A percentile compares a stretch with the other conserved stretches of the same genome.
Evolutionary conservation across 2,888 invertebrate species (phyloP).

Genomic region (Nowickia ferox): DNA sequence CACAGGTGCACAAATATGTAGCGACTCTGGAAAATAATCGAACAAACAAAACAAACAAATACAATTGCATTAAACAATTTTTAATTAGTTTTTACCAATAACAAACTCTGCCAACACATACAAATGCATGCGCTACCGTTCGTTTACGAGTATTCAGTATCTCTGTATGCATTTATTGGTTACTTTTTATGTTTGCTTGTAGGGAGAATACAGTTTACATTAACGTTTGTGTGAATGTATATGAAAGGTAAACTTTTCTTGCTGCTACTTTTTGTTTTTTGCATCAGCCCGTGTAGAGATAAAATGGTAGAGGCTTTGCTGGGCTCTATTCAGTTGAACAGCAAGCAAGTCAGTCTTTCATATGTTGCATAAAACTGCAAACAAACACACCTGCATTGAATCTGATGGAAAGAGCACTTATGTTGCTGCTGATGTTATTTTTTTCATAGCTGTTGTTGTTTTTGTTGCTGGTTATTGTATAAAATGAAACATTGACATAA

Average conservation of each 20-base stretch:
- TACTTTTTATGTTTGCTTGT: slow-evolving; percentile 8
- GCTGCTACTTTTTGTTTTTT: slow-evolving; percentile 6
- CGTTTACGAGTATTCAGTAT: not conserved
- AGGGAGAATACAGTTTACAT: not conserved
- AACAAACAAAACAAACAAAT: slow-evolving; percentile 44
- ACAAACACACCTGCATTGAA: slow-evolving; percentile 25
- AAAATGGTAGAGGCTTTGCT: slow-evolving; percentile 17
- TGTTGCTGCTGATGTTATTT: not conserved
- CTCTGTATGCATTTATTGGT: slow-evolving; percentile 12
- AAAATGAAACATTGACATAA: slow-evolving; percentile 70
- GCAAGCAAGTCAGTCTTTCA: slow-evolving; percentile 19
- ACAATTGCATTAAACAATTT: slow-evolving; percentile 69
- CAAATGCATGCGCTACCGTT: not conserved
- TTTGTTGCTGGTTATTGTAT: slow-evolving; percentile 35
- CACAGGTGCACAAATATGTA: too few species aligned
- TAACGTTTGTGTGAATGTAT: slow-evolving; percentile 7
- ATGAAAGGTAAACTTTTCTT: slow-evolving; percentile 5
- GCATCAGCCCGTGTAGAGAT: not conserved
- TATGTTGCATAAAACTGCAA: slow-evolving; percentile 2
- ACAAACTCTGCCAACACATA: slow-evolving; percentile 60
- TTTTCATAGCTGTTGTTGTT: slow-evolving; percentile 2
- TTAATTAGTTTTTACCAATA: slow-evolving; percentile 72
- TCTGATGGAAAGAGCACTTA: not conserved
- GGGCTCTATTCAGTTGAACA: slow-evolving; percentile 27
- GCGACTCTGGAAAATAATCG: not conserved